Evolutionary conservation across 2,888 invertebrate genomes (phyloP), one percentile per base, ranked within the genome.

Genomic region (Pandemis heparana): DNA sequence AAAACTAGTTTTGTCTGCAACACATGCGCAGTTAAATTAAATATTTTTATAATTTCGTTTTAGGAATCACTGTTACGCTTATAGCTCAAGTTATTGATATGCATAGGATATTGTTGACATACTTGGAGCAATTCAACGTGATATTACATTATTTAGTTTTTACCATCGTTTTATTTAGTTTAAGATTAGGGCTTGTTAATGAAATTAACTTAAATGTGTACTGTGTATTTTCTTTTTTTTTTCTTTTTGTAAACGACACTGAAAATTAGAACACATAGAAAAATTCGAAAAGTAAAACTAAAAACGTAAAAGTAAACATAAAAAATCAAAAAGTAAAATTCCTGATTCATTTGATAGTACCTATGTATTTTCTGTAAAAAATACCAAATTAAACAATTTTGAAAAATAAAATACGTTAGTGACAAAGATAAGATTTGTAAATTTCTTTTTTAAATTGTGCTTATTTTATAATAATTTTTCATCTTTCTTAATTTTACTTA

Each of bases 81-180:
- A 65, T 75, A 77, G 74, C 74, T 78, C 75, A 78, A 77, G 75
- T 75, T 75, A 62, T 67, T 71, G 51, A 73, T 71, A 75, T 63
- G 63, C 53, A 70, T 75, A 67, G 38, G 39, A 71, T 67, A 65
- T 46, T 65, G n/a, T 65, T 75, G 73, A 75, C 61, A 75, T 74
- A 56, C 56, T 23, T 56, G 77, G 74, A 75, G 76, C 75, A 69
- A 68, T 63, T 43, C 38, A 56, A 76, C 72, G 77, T 79, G 77
- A 79, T 79, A 79, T 77, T 75, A 74, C 59, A 67, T 73, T 75
- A 73, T 73, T 77, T 68, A 46, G 23, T 74, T 76, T 18, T 56
- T 56, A 56, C 60, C 7, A 60, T 60, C n/a, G 38, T 39, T n/a
- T 60, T 39, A 60, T 23, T 60, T 32, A 4, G 60, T 14, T 38